Percentiles rank a stretch among this genome's conserved stretches.
phyloP scores from a whole-genome alignment of 2,113 vertebrate genomes.

The Anseranas semipalmata region DNA sequence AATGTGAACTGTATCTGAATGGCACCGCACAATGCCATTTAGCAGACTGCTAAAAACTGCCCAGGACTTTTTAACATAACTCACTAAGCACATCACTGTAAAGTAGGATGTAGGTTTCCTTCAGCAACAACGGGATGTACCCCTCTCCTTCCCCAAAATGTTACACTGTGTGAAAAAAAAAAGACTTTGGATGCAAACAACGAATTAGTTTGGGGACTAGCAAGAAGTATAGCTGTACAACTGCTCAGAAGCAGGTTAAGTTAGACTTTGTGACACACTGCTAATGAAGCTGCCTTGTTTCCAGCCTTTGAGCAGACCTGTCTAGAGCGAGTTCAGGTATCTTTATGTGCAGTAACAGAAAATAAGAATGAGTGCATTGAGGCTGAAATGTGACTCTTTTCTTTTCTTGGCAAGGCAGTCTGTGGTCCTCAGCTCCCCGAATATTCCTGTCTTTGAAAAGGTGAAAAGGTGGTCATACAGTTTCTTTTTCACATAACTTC shows the following conservation, averaged over 20 bases:
- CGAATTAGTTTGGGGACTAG: background rate
- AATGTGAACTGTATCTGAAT: background rate
- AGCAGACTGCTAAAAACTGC: background rate
- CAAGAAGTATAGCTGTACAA: background rate
- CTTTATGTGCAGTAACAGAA: background rate
- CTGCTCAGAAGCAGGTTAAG: background rate
- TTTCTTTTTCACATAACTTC: background rate
- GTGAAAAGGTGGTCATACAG: fast-evolving
- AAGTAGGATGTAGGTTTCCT: background rate
- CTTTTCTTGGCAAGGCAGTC: background rate
- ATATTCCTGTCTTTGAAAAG: background rate
- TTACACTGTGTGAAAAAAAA: background rate
- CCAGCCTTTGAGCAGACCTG: background rate
- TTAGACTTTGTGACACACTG: background rate
- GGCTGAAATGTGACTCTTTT: background rate
- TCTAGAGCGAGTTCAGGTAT: background rate
- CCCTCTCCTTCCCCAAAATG: background rate
- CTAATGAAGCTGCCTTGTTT: background rate
- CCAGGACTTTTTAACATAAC: background rate
- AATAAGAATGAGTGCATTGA: background rate
- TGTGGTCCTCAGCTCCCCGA: background rate
- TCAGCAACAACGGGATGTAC: background rate
- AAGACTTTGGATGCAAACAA: background rate
- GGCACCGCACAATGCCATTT: background rate
- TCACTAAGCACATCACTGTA: background rate